Evolutionary conservation across 2,888 invertebrate genomes (phyloP), one percentile per base, ranked within the genome.

Genomic region (Magallana nippona): DNA sequence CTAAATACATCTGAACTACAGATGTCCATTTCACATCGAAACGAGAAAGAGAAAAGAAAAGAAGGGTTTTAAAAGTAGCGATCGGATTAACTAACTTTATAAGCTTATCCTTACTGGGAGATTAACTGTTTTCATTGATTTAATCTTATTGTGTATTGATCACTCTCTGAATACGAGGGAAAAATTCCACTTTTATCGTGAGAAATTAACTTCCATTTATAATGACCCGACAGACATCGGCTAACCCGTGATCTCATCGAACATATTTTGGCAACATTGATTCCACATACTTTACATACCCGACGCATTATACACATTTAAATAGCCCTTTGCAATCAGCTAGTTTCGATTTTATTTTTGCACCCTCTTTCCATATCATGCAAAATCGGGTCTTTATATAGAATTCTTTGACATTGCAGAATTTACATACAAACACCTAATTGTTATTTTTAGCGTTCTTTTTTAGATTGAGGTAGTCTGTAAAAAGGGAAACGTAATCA

Each of bases 41-140:
- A 71, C 27, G 10, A 3, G 27, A 15, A 27, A 63, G 63, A 63
- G 27, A 32, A 44, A 44, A 44, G 44, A 44, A 44, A 44, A 44
- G 44, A 44, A 44, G 44, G 44, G 44, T 44, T 44, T 44, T 71
- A 27, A 71, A 71, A 27, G 27, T 11, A 63, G 19, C 63, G 22
- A 71, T 71, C 71, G 71, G 71, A 71, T 71, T 71, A 71, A 71
- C 71, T 71, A 71, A 71, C 71, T 71, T 71, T 22, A 71, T 71
- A 71, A 71, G 71, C 71, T 71, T 71, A 71, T 71, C 71, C 71
- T 71, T 71, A 22, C 27, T 32, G 13, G 27, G 10, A 27, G 71
- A 71, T 71, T 71, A 71, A 71, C 32, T 71, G 71, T 71, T 71
- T 71, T 71, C 71, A 13, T 22, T 44, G 10, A 44, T 44, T 44